phyloP scores from a whole-genome alignment of 1,140 invertebrate genomes.

The Parapsyche elsis region DNA sequence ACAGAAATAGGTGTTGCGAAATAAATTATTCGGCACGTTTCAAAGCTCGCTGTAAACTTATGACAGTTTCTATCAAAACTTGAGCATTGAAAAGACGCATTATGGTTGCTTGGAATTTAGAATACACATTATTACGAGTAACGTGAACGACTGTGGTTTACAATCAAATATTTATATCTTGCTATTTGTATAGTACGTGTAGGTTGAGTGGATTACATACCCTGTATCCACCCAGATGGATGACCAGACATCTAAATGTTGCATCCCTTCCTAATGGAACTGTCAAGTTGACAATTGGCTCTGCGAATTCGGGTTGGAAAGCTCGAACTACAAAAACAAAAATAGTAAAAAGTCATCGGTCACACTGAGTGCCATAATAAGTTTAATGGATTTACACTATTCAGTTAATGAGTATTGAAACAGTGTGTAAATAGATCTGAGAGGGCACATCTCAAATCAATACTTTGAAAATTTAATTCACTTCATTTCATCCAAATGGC shows the following conservation, averaged over 20 bases:
- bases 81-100: background rate
- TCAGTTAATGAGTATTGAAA: too few species aligned
- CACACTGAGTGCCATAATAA: background rate
- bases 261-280: slow-evolving; percentile 87
- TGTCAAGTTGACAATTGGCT: slow-evolving; percentile 85
- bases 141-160: too few species aligned
- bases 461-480: background rate
- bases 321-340: slow-evolving; percentile 68
- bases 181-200: too few species aligned
- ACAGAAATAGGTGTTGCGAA: background rate
- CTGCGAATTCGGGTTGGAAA: slow-evolving; percentile 86
- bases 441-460: too few species aligned
- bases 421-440: background rate
- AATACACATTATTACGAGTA: background rate
- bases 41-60: background rate
- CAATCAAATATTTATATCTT: too few species aligned
- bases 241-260: slow-evolving; percentile 86
- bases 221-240: slow-evolving; percentile 89
- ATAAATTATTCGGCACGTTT: slow-evolving; percentile 2
- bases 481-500: too few species aligned
- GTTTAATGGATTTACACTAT: background rate
- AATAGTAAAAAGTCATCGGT: slow-evolving; percentile 1
- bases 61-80: background rate
- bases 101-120: background rate
- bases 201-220: slow-evolving; percentile 69